Evolutionary conservation across 2,888 invertebrate species (phyloP), one percentile per base, ranked within the genome.

Genomic region (Napeogenes sylphis): DNA sequence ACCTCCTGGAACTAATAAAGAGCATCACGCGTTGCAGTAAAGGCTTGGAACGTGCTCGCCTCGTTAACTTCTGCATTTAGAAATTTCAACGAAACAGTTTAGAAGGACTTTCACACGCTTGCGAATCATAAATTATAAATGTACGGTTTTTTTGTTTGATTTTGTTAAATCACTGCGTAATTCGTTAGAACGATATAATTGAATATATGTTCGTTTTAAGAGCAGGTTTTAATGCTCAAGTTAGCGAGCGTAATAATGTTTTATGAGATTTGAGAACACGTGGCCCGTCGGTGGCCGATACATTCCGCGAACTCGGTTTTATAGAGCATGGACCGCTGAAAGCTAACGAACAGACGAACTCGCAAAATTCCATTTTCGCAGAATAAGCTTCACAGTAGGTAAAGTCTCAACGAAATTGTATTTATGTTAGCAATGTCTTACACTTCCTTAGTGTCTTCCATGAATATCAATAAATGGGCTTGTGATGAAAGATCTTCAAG

Each of bases 1-100:
- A 79, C 82, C 84, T 90, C 90, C 81, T 74, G 79, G 90, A 90
- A 90, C 83, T 87, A 79, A 89, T 89, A 88, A 88, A 87, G 84
- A 82, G 78, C 80, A 80, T 76, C 78, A 73, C 75, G 77, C 77
- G 73, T 76, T 77, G 82, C 81, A 75, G 75, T 85, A 82, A 85
- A 83, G 81, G 73, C 73, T 74, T 76, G 80, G 73, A 77, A 77
- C 76, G 75, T 72, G 73, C 72, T 69, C 78, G 85, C 82, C 84
- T 87, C 88, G 87, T 89, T 88, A 87, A 88, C 83, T 51, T 76
- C 74, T 78, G 75, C 79, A 81, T 82, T 85, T 86, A 82, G 87
- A 87, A 89, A 89, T 80, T 89, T 87, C 90, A 78, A 70, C 77
- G 89, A 89, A 90, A 62, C 53, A 53, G 12, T 42, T 59, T 54